A percentile compares a stretch with the other conserved stretches of the same genome.
Conservation (phyloP, 37 sponge, comb jelly and placozoan genomes). For the Ephydatia muelleri region DNA sequence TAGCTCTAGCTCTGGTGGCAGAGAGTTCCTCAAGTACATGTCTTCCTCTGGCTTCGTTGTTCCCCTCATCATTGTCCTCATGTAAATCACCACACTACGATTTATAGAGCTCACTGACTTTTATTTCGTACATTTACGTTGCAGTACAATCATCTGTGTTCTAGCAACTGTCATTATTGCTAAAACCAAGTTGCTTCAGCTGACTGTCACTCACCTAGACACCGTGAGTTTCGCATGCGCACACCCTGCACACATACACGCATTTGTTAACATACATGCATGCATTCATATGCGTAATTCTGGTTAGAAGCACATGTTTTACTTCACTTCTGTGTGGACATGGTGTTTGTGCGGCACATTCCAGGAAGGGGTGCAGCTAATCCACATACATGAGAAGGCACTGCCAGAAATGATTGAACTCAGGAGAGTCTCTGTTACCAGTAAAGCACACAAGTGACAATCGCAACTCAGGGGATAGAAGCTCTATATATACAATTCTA, state of each 20-base stretch:
- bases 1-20: neutral
- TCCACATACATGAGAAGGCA: neutral
- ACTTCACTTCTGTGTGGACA: neutral
- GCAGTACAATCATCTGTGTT: neutral
- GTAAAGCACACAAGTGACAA: neutral
- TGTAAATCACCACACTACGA: neutral
- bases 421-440: neutral
- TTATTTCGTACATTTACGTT: too few species aligned
- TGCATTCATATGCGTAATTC: slow-evolving; percentile 8
- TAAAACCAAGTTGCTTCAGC: neutral
- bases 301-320: too few species aligned
- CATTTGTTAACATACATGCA: slow-evolving; percentile 25
- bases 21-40: neutral
- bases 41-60: neutral
- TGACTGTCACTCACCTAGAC: neutral
- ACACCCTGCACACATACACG: slow-evolving; percentile 10
- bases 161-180: neutral
- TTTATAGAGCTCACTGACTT: too few species aligned
- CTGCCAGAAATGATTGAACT: neutral
- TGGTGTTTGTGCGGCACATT: neutral
- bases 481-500: too few species aligned
- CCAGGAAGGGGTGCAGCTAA: neutral
- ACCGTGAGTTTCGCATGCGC: neutral
- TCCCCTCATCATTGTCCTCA: neutral
- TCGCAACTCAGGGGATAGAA: too few species aligned